Base-by-base conservation (phyloP, 2,113 vertebrate species). In the Archilochus colubris region DNA sequence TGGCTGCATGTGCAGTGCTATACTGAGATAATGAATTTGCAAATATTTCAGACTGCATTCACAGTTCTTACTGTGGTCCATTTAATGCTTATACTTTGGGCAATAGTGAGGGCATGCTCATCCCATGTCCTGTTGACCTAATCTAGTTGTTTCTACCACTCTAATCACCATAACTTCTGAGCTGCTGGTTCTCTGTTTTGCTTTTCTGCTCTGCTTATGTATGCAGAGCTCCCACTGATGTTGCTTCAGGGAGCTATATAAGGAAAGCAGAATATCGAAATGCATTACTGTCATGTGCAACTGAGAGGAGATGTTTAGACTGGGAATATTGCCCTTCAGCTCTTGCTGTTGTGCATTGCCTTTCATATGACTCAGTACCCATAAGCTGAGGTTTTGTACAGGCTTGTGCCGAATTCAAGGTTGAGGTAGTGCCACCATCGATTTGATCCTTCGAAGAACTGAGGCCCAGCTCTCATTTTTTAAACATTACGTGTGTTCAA, bases 261-360 rank as follows among this genome's bases (percentile, higher is more conserved):
- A 79, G 63, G 77, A 80, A 66, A 96, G 44, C 30, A 75, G 73
- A 90, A 86, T 96, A 86, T 86, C 8, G 6, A 73, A 90, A 83
- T 90, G 88, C 73, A 50, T 95, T 94, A 81, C 57, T 46, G 54
- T 72, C 44, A 21, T 69, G 57, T 64, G 73, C 64, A 90, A 4
- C 61, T 54, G 62, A 86, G 79, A 91, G 55, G 68, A 59, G 68
- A 91, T 61, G 62, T 92, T 91, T 81, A 82, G 88, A 86, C 54
- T 88, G 69, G 74, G 53, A 94, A 82, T 93, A 50, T 16, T 93
- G 82, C 73, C 69, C 86, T 84, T 95, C 82, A 90, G 85, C n/a
- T 96, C 91, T 57, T 74, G 28, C 68, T 86, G 38, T 57, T 92
- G 44, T 58, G 18, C 50, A 6, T 31, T 90, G 63, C 55, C 64